phyloP scores from a whole-genome alignment of 2,888 invertebrate species.

The Malthinus flaveolus region DNA sequence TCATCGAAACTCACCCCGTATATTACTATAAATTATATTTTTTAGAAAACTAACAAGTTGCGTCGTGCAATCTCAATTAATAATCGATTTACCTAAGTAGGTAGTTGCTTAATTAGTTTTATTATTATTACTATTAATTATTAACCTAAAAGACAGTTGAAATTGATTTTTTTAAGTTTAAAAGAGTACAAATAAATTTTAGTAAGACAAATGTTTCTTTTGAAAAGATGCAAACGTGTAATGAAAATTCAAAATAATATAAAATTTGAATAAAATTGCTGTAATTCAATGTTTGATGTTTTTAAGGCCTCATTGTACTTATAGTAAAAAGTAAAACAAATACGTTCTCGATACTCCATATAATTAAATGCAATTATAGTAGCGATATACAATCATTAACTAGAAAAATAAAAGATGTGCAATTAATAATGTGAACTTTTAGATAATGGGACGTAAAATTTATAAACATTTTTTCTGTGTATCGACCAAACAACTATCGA shows the following conservation, averaged over 20 bases:
- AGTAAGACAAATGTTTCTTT: no score
- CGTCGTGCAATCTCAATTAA: no score
- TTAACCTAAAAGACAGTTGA: no score
- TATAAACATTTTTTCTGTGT: conserved; percentile 21
- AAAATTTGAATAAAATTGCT: conserved; percentile 19
- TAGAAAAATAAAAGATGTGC: conserved; percentile 25
- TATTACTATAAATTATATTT: no score
- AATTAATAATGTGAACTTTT: conserved; percentile 26
- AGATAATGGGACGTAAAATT: conserved; percentile 27
- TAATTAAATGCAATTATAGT: conserved; percentile 24
- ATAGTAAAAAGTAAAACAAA: conserved; percentile 3
- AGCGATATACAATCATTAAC: conserved; percentile 38
- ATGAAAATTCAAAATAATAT: neutral
- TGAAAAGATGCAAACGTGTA: neutral
- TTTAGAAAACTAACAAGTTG: no score
- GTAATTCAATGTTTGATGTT: conserved; percentile 28
- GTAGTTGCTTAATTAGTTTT: no score
- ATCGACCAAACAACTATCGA: conserved; percentile 19
- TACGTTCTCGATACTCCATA: conserved; percentile 11
- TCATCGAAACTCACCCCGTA: no score
- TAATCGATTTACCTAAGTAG: no score
- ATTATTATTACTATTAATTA: no score
- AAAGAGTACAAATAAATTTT: no score
- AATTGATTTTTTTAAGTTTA: no score
- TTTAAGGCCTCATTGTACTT: conserved; percentile 24